These are phyloP conservation scores for Pitta sordida DNA, from an alignment of 2,113 vertebrate species.

Conservation along the genomic window DNA sequence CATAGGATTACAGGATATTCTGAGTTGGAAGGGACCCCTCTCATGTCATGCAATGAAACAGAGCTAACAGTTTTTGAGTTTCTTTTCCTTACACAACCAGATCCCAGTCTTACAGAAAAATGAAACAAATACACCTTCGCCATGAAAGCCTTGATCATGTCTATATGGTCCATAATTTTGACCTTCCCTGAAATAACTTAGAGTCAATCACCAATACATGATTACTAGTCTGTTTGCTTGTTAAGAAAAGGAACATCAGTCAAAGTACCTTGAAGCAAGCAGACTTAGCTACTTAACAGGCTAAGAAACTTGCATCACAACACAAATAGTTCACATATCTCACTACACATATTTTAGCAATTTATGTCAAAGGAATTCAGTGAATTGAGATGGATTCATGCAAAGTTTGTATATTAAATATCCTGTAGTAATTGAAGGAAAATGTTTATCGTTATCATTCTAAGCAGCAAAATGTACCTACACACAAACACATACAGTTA, in stretches of 20 bases:
- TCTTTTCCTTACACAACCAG: not conserved
- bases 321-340: conserved; percentile 20
- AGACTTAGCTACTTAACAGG: not conserved
- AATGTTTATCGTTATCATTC: conserved; percentile 51
- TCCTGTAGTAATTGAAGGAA: conserved; percentile 48
- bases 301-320: not conserved
- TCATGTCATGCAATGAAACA: not conserved
- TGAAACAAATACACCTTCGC: not conserved
- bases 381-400: conserved; percentile 31
- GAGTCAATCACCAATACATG: not conserved
- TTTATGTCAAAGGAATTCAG: conserved; percentile 44
- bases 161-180: not conserved
- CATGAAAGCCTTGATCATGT: not conserved
- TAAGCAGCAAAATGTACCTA: conserved; percentile 50
- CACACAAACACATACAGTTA: conserved; percentile 42
- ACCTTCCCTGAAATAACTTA: not conserved
- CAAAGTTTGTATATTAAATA: conserved; percentile 57
- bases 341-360: conserved; percentile 41
- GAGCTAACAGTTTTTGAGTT: not conserved
- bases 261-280: not conserved
- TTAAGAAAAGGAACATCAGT: conserved; percentile 7
- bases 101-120: not conserved
- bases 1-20: too few species aligned
- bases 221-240: conserved; percentile 1
- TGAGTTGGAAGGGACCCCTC: too few species aligned